Conservation (phyloP, 2,113 vertebrate genomes). For the Dasyprocta punctata region DNA sequence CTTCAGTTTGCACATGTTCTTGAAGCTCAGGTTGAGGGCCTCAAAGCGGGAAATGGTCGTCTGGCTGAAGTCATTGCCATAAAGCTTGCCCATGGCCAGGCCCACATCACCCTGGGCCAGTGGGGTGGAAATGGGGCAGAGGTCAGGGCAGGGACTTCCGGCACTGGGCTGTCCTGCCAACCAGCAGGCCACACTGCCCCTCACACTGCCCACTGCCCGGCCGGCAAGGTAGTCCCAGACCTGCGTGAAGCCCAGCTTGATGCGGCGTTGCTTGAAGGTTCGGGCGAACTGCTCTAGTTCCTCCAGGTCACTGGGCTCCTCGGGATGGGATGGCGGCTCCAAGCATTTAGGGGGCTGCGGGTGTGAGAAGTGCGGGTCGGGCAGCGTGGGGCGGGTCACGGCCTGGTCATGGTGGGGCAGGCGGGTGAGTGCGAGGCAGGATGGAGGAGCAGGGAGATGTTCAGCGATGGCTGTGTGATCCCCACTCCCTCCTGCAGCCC, state of each 20-base stretch:
- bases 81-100: conserved; percentile 96
- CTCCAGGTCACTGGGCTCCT: conserved; percentile 96
- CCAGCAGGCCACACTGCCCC: not conserved
- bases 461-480: not conserved
- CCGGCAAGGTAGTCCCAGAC: conserved; percentile 68
- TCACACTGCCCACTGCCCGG: not conserved
- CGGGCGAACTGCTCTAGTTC: conserved; percentile 96
- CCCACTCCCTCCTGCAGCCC: not conserved
- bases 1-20: conserved; percentile 98
- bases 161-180: not conserved
- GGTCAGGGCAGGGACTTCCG: not conserved
- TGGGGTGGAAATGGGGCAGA: not conserved
- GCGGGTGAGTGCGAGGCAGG: conserved; percentile 54
- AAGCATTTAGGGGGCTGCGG: conserved; percentile 84
- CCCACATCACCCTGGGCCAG: conserved; percentile 92
- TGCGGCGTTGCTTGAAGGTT: conserved; percentile 96
- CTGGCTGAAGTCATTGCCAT: conserved; percentile 97
- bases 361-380: conserved; percentile 83
- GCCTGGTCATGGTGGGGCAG: conserved; percentile 70
- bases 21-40: conserved; percentile 96
- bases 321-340: conserved; percentile 88
- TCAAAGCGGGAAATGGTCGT: conserved; percentile 97
- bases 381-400: conserved; percentile 88
- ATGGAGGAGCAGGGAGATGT: conserved; percentile 22
- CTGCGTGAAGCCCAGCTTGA: conserved; percentile 97